Conservation (phyloP, 1,140 invertebrate species). For the Ruditapes philippinarum region DNA sequence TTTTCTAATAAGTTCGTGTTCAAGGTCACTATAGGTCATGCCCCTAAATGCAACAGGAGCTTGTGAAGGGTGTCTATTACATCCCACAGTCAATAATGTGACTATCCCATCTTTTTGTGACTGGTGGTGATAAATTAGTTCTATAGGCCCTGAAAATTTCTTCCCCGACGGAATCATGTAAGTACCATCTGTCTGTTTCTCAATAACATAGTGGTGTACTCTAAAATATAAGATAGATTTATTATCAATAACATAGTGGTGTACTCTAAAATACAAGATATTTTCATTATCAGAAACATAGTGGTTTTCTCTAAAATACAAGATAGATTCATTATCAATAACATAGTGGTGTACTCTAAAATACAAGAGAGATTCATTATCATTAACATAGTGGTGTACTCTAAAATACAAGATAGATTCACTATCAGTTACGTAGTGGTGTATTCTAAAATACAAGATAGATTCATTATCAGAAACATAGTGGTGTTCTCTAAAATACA, state of each 20-base stretch:
- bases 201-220: constrained; percentile 86
- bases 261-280: constrained; percentile 79
- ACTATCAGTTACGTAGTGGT: too few species aligned
- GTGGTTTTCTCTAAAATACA: constrained; percentile 83
- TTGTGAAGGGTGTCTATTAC: constrained; percentile 82
- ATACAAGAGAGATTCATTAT: too few species aligned
- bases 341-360: constrained; percentile 85
- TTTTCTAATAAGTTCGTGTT: constrained; percentile 83
- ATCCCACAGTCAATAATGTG: constrained; percentile 83
- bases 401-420: too few species aligned
- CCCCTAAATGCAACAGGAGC: constrained; percentile 87
- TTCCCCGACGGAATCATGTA: constrained; percentile 84
- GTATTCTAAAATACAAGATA: too few species aligned
- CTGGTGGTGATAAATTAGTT: constrained; percentile 84
- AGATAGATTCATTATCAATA: too few species aligned
- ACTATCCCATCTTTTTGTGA: constrained; percentile 83
- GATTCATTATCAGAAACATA: too few species aligned
- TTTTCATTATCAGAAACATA: constrained; percentile 86
- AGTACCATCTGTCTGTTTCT: constrained; percentile 84
- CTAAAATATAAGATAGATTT: too few species aligned
- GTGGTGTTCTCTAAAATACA: too few species aligned
- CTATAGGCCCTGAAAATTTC: constrained; percentile 84
- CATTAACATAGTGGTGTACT: too few species aligned
- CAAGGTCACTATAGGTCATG: constrained; percentile 86
- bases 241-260: constrained; percentile 86